phyloP scores from a whole-genome alignment of 2,113 vertebrate species.

The Actenoides lindsayi region DNA sequence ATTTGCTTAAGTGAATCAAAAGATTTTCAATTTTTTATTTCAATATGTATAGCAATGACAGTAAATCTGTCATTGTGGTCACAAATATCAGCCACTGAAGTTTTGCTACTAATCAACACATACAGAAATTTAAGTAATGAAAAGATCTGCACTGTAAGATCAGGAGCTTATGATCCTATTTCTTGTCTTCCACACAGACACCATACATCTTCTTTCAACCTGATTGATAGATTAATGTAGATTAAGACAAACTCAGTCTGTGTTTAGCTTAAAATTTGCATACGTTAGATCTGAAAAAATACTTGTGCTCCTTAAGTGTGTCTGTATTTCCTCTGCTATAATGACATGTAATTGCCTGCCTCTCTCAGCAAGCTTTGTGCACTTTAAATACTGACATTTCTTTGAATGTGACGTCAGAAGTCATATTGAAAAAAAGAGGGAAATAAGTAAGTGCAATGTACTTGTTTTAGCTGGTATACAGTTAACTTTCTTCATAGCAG shows the following conservation, averaged over 20 bases:
- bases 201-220: background rate
- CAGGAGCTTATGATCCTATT: background rate
- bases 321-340: background rate
- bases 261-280: background rate
- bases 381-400: background rate
- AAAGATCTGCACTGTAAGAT: background rate
- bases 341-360: accelerated
- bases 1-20: background rate
- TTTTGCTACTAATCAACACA: background rate
- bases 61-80: background rate
- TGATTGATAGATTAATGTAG: background rate
- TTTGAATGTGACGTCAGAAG: background rate
- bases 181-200: background rate
- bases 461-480: background rate
- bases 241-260: background rate
- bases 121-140: background rate
- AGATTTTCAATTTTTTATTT: background rate
- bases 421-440: background rate
- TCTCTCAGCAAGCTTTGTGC: background rate
- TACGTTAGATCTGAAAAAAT: background rate
- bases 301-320: background rate
- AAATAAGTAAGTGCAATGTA: background rate
- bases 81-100: background rate
- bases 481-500: background rate
- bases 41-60: background rate